phyloP scores from a whole-genome alignment of 2,113 vertebrate species.

The Archilochus colubris region DNA sequence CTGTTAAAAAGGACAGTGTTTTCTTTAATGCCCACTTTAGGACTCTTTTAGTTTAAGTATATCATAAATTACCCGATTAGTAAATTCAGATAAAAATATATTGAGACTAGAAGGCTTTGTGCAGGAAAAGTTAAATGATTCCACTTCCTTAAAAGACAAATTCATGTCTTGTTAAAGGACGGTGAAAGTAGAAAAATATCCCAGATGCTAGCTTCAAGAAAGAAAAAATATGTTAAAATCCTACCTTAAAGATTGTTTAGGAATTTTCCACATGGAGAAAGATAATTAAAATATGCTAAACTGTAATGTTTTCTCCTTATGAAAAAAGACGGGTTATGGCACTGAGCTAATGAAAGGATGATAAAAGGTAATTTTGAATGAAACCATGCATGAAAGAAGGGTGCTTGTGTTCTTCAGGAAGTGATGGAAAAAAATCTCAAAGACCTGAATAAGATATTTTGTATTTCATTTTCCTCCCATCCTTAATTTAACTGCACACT shows the following conservation, averaged over 20 bases:
- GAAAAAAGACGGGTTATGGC: neutral
- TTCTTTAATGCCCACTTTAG: neutral
- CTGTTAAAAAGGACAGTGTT: accelerated
- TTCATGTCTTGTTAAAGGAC: neutral
- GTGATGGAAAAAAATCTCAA: neutral
- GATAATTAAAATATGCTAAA: conserved; percentile 55
- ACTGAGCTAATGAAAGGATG: neutral
- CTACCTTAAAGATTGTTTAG: neutral
- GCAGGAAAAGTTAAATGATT: neutral
- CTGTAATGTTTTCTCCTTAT: neutral
- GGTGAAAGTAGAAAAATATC: neutral
- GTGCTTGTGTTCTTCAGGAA: neutral
- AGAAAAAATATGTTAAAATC: neutral
- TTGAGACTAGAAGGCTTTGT: neutral
- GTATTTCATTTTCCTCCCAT: neutral
- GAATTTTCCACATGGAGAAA: conserved; percentile 3
- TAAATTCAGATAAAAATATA: neutral
- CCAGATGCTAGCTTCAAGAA: neutral
- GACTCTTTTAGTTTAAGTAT: neutral
- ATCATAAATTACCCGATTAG: neutral
- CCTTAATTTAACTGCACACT: neutral
- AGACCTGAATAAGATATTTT: neutral
- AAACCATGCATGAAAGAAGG: conserved; percentile 23
- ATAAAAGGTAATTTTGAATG: conserved; percentile 30
- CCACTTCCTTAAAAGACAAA: neutral